Evolutionary conservation across 2,797 vertebrate species (phyloP).

Genomic region (Fratercula arctica): DNA sequence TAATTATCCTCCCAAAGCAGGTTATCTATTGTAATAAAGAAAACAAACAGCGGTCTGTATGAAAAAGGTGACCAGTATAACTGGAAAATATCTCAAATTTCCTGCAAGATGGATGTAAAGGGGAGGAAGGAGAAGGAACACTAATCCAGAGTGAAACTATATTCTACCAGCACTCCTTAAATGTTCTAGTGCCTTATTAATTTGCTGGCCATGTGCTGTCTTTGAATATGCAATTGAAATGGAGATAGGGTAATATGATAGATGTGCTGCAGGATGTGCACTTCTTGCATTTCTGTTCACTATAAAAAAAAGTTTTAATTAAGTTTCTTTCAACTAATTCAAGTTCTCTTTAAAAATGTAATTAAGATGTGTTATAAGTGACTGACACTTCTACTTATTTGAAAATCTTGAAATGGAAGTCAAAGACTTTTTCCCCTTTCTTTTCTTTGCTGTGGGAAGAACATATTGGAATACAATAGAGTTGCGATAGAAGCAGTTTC

Average conservation of each 20-base stretch:
- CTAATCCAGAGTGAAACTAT: not conserved
- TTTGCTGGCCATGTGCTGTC: constrained; percentile 21
- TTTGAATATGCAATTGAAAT: constrained; percentile 14
- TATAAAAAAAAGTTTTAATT: constrained; percentile 64
- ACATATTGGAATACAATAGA: not conserved
- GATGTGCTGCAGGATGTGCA: constrained; percentile 17
- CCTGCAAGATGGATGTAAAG: not conserved
- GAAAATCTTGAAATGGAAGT: constrained; percentile 35
- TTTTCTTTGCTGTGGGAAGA: not conserved
- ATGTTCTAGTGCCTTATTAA: constrained; percentile 37
- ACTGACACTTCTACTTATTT: not conserved
- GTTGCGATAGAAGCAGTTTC: not conserved
- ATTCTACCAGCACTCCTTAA: not conserved
- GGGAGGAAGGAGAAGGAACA: not conserved
- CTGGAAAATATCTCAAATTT: not conserved
- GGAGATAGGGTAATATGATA: not conserved
- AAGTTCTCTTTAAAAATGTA: constrained; percentile 63
- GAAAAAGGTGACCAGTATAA: not conserved
- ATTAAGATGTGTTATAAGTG: constrained; percentile 57
- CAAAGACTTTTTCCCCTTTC: not conserved
- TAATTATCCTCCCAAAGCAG: not conserved
- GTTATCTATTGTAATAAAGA: not conserved
- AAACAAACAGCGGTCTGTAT: not conserved
- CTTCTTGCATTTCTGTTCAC: constrained; percentile 54
- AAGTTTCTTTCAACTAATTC: constrained; percentile 62